Evolutionary conservation across 2,888 invertebrate species (phyloP).

Genomic region (Metellina segmentata): DNA sequence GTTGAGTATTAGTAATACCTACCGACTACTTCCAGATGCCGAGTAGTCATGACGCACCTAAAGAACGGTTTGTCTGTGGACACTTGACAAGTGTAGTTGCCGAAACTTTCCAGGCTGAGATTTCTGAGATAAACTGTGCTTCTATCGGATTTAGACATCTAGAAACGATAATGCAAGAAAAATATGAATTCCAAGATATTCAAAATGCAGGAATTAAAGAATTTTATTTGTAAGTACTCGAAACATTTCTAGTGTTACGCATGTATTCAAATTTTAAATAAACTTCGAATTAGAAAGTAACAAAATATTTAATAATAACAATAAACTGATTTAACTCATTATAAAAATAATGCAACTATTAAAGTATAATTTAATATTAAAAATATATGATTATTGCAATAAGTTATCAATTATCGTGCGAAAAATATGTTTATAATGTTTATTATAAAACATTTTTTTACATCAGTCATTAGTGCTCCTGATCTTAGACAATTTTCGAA

Average conservation of each 20-base stretch:
- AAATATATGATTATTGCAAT: too few relatives aligned
- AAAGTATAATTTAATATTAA: too few relatives aligned
- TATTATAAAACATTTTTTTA: too few relatives aligned
- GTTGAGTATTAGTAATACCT: neutral
- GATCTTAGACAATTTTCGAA: too few relatives aligned
- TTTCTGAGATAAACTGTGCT: conserved; percentile 58
- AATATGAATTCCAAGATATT: neutral
- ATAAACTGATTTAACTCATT: neutral
- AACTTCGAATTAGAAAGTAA: neutral
- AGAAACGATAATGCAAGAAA: conserved; percentile 18
- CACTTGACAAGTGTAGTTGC: conserved; percentile 73
- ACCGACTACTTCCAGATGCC: conserved; percentile 68
- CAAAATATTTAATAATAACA: neutral
- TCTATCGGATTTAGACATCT: conserved; percentile 64
- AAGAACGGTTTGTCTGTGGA: conserved; percentile 71
- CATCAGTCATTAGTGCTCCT: too few relatives aligned
- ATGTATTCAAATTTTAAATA: neutral
- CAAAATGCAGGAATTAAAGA: too few relatives aligned
- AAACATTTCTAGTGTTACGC: too few relatives aligned
- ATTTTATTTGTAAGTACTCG: too few relatives aligned
- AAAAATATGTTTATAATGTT: too few relatives aligned
- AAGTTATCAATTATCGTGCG: too few relatives aligned
- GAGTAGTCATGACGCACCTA: conserved; percentile 69
- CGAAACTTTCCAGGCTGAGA: conserved; percentile 66
- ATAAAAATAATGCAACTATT: too few relatives aligned